Evolutionary conservation across 1,140 invertebrate genomes (phyloP), one percentile per base, ranked within the genome.

Genomic region (Solen grandis): DNA sequence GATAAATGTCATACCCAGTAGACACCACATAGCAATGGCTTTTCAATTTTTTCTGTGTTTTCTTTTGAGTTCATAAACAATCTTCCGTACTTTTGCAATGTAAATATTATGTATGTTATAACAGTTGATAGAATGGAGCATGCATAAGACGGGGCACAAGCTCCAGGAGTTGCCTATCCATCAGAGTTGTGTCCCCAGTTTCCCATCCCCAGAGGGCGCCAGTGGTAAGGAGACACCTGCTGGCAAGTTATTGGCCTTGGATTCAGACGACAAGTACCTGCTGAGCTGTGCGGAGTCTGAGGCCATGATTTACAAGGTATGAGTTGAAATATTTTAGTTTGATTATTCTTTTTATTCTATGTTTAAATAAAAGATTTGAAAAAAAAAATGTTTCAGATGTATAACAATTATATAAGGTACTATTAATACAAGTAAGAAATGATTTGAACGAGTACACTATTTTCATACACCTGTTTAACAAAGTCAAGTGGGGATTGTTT

Each of bases 291-390:
- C 93, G 4, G 92, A 93, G 75, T 90, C 77, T 54, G 94, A 93
- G 66, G 94, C 94, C 68, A 93, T 93, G 65, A 94, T 95, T 74
- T 95, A 95, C 85, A 93, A 94, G 91, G 94, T 95, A 90, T 46
- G 36, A 25, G 1, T 59, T 13, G 33, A n/a, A 10, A 50, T 33
- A 8, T 69, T 8, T 35, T 13, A 16, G 25, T 13, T 13, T 27
- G 54, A 70, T 8, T 70, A 33, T 22, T 16, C 19, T 19, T 19
- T 25, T 16, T 25, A 31, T n/a, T 19, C 31, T 62, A 19, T 62
- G 16, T 4, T 1, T 31, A 62, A 31, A 62, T 31, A 62, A 31
- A 62, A 1, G 13, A 2, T 25, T 16, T 62, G 59, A 19, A 19
- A 19, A 4, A 62, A 22, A 4, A 1, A 16, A 62, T 2, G 4